Evolutionary conservation across 2,888 invertebrate genomes (phyloP).

Genomic region (Oxyscelio sp.): DNA sequence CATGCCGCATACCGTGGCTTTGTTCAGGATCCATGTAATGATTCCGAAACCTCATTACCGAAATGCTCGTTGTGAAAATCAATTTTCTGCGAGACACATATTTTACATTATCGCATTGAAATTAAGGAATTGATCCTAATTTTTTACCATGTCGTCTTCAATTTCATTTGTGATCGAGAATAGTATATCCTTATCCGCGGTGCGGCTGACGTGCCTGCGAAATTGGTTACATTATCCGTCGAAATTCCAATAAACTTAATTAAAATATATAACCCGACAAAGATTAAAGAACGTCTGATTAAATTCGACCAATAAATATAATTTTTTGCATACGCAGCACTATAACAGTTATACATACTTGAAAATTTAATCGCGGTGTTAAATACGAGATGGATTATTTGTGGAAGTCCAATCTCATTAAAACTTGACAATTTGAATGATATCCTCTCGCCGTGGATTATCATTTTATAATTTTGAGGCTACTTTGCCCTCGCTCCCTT

Average conservation of each 20-base stretch:
- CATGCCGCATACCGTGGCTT: conserved; percentile 75
- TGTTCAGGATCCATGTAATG: conserved; percentile 77
- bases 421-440: conserved; percentile 72
- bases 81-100: conserved; percentile 65
- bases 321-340: conserved; percentile 6
- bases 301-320: conserved; percentile 46
- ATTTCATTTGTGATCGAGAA: conserved; percentile 34
- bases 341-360: conserved; percentile 29
- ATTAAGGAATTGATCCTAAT: conserved; percentile 61
- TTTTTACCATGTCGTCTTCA: conserved; percentile 34
- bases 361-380: conserved; percentile 54
- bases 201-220: conserved; percentile 4
- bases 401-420: conserved; percentile 61
- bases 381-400: conserved; percentile 61
- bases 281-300: conserved; percentile 51
- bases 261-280: conserved; percentile 44
- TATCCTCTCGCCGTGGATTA: conserved; percentile 50
- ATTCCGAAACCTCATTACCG: conserved; percentile 79
- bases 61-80: conserved; percentile 75
- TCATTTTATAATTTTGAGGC: conserved; percentile 69
- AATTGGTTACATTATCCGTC: conserved; percentile 44
- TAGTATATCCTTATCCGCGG: conserved; percentile 21
- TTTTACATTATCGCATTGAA: conserved; percentile 63
- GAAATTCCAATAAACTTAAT: conserved; percentile 52
- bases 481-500: no score